Evolutionary conservation across 2,888 invertebrate genomes (phyloP).

Genomic region (Eretmocerus hayati): DNA sequence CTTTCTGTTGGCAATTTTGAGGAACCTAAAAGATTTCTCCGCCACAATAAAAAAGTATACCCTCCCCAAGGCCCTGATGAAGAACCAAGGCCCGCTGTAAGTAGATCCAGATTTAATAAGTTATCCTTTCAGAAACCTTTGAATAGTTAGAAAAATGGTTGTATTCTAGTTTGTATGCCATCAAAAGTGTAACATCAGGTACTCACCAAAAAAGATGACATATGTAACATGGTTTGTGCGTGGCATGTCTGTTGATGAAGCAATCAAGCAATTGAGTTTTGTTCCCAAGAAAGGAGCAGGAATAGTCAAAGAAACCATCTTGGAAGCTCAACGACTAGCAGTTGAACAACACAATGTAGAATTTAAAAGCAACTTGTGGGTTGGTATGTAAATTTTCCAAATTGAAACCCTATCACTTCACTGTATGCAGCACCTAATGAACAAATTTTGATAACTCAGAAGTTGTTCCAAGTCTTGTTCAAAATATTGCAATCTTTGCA

Average conservation of each 20-base stretch:
- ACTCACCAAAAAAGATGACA: conserved; percentile 90
- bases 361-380: conserved; percentile 90
- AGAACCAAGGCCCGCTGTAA: conserved; percentile 76
- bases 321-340: conserved; percentile 85
- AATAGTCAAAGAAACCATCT: conserved; percentile 67
- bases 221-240: conserved; percentile 80
- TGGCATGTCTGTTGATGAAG: conserved; percentile 91
- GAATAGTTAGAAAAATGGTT: neutral
- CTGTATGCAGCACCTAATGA: too few species aligned
- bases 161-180: conserved; percentile 79
- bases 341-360: conserved; percentile 87
- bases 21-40: conserved; percentile 49
- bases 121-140: neutral
- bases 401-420: too few species aligned
- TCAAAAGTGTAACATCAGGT: conserved; percentile 75
- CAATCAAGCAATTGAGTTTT: conserved; percentile 82
- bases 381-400: conserved; percentile 57
- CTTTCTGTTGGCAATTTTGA: neutral
- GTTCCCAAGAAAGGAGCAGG: conserved; percentile 70
- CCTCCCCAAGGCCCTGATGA: conserved; percentile 71
- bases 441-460: neutral
- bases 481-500: too few species aligned
- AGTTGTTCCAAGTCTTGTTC: neutral
- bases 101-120: conserved; percentile 32
- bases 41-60: conserved; percentile 68